Base-by-base conservation (phyloP, 1,140 invertebrate species). In the Drosophila busckii region DNA sequence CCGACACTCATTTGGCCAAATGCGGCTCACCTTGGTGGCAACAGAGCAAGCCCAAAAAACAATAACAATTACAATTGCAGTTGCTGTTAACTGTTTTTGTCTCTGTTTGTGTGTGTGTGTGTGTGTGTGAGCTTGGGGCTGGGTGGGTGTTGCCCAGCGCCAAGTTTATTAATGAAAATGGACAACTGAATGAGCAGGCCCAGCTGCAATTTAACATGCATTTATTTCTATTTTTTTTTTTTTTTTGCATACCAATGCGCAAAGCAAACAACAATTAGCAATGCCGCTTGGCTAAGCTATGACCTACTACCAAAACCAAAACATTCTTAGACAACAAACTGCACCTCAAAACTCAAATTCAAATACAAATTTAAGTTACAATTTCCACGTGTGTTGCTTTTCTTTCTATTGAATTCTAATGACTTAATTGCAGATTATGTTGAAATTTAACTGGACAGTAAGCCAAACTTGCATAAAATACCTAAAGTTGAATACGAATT, bases 1-100 rank as follows among this genome's bases (percentile, higher is more conserved):
- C 41, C 9, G 15, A 42, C 45, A 62, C n/a, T 9, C 20, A 40
- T 38, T 29, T 46, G 45, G 25, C 28, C 65, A 69, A 82, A 80
- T 80, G 73, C 65, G 69, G 73, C 73, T 80, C 73, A 80, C 73
- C 73, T 80, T 80, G 75, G n/a, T n/a, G n/a, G 75, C 42, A 48
- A 10, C 31, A 69, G 49, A 58, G 25, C 17, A 16, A 41, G 31
- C 16, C 17, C 12, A 35, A 17, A 29, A 37, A 37, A 45, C 22
- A 54, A 45, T 20, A 37, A 46, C 17, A 37, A 4, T 2, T 23
- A 41, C 41, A 45, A 10, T 50, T 52, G 45, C 52, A 25, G 41
- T 29, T 60, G 40, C 10, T 48, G 53, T 23, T 52, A 19, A 17
- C 10, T 16, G 20, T 61, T 7, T 16, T 1, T 34, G 1, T 9